A percentile compares a stretch with the other conserved stretches of the same genome.
phyloP scores from a whole-genome alignment of 2,797 vertebrate genomes.

The Xiphorhynchus erythropygius region DNA sequence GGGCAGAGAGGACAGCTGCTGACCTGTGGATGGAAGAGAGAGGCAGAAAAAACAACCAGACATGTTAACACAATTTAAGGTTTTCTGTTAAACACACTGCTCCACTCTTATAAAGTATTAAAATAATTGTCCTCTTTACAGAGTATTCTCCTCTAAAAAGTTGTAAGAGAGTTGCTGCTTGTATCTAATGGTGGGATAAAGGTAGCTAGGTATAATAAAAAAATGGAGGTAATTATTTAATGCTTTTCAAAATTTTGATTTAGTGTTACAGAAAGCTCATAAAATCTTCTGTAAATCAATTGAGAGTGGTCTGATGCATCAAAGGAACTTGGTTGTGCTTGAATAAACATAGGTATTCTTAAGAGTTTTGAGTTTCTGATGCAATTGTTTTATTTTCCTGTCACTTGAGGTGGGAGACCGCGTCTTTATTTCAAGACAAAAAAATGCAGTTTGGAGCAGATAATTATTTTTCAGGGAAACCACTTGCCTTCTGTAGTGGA shows the following conservation, averaged over 20 bases:
- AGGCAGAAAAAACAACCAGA: background rate
- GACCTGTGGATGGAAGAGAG: background rate
- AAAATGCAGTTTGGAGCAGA: background rate
- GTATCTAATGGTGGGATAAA: background rate
- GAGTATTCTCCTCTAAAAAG: background rate
- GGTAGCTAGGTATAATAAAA: background rate
- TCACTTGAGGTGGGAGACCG: background rate
- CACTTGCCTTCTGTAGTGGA: background rate
- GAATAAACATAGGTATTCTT: background rate
- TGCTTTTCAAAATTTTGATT: background rate
- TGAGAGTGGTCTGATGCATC: background rate
- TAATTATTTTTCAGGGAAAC: background rate
- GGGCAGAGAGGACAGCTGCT: background rate
- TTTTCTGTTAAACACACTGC: background rate
- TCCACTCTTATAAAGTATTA: background rate
- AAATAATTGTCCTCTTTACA: background rate
- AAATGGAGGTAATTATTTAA: background rate
- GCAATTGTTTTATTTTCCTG: background rate
- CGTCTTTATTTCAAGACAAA: background rate
- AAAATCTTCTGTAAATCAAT: background rate
- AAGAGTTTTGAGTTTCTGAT: background rate
- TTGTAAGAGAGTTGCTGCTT: background rate
- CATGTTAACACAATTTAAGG: background rate
- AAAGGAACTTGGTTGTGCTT: background rate
- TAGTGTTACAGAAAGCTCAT: background rate